Conservation (phyloP, 1,140 invertebrate species). For the Drosophila truncata region DNA sequence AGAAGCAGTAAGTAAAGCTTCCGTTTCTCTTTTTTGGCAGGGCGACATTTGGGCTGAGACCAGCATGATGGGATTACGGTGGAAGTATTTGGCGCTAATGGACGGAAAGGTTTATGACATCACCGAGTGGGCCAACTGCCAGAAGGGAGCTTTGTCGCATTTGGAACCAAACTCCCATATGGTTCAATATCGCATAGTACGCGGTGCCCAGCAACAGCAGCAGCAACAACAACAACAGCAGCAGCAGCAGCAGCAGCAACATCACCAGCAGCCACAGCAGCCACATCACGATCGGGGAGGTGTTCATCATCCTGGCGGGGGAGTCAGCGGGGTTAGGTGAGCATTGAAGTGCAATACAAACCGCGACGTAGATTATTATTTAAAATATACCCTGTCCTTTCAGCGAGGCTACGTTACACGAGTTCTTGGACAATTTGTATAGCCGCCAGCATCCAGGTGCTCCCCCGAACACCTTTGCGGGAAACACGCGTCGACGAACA, state of each 20-base stretch:
- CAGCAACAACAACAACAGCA: slow-evolving; percentile 69
- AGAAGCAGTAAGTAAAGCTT: neutral
- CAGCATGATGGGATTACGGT: slow-evolving; percentile 93
- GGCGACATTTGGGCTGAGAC: slow-evolving; percentile 98
- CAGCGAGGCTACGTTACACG: slow-evolving; percentile 81
- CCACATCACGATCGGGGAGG: slow-evolving; percentile 53
- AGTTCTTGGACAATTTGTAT: slow-evolving; percentile 84
- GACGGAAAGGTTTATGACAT: slow-evolving; percentile 97
- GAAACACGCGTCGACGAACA: slow-evolving; percentile 69
- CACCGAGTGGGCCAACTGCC: slow-evolving; percentile 97
- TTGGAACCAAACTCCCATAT: slow-evolving; percentile 94
- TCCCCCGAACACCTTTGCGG: slow-evolving; percentile 61
- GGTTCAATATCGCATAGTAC: slow-evolving; percentile 96
- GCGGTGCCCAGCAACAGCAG: slow-evolving; percentile 88
- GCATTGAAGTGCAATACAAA: neutral
- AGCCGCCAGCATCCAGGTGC: slow-evolving; percentile 81
- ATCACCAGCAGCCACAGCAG: slow-evolving; percentile 63
- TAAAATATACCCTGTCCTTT: neutral
- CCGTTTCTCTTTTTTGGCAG: slow-evolving; percentile 85
- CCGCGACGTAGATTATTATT: neutral
- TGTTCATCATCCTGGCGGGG: slow-evolving; percentile 60
- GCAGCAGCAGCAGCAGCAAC: slow-evolving; percentile 62
- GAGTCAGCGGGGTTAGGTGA: slow-evolving; percentile 64
- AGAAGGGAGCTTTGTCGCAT: slow-evolving; percentile 93
- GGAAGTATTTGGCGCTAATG: slow-evolving; percentile 98